Evolutionary conservation across 2,113 vertebrate species (phyloP), one percentile per base, ranked within the genome.

Genomic region (Garra rufa): DNA sequence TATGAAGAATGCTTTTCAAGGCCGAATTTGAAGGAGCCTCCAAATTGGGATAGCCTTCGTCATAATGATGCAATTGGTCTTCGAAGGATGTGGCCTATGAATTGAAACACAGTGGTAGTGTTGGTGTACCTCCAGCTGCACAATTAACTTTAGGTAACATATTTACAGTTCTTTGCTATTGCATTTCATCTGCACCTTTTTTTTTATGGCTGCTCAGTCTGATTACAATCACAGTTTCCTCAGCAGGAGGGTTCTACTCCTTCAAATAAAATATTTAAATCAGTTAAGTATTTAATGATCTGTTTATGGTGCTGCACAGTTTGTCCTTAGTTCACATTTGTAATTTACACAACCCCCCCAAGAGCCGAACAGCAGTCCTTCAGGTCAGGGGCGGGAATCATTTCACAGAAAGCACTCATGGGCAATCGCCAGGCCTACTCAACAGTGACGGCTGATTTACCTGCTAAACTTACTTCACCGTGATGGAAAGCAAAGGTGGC

Each of bases 361-460:
- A 5, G 46, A 76, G 7, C 46, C 30, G 8, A 76, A 52, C 17
- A 38, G 17, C 74, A 55, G 30, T 38, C 73, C 46, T 76, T 26
- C 30, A 38, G 65, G 65, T 69, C 28, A 52, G 46, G 73, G 43
- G 26, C 48, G 28, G 9, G 17, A 76, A 52, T 76, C 48, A 76
- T 76, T 76, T 55, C 28, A 55, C 48, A 52, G 74, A 76, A 38
- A 55, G 48, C 74, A 75, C 48, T 85, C 24, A 71, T 65, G 65
- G 63, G 52, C 86, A 84, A 74, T 63, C 76, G 44, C 50, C 70
- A 63, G 63, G 73, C 69, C 41, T 46, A 48, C 41, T 48, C 57
- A 70, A 78, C 30, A n/a, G 78, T 50, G 63, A 55, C 38, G 50
- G 50, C 67, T 71, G 77, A 75, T 87, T 85, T 86, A 86, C 50